These are phyloP conservation scores for Sesia apiformis DNA, from an alignment of 2,888 invertebrate species.

Conservation along the genomic window DNA sequence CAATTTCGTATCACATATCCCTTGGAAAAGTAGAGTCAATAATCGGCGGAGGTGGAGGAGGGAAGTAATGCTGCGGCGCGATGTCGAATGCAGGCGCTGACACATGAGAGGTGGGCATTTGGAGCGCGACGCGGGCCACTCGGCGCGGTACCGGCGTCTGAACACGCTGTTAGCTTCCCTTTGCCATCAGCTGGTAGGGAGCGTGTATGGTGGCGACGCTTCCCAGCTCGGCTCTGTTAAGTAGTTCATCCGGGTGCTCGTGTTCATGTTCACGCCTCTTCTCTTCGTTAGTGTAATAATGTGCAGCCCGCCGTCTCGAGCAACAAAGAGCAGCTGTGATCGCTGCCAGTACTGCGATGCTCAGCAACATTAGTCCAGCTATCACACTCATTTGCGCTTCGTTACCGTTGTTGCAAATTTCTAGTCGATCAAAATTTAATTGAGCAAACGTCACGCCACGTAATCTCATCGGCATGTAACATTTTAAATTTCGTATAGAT, in stretches of 20 bases:
- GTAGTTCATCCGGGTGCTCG: constrained; percentile 54
- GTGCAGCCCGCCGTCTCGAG: constrained; percentile 80
- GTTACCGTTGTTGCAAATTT: constrained; percentile 61
- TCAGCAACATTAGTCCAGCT: constrained; percentile 58
- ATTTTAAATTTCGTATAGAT: constrained; percentile 68
- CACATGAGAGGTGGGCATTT: constrained; percentile 10
- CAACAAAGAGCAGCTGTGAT: constrained; percentile 77
- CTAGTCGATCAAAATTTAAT: constrained; percentile 40
- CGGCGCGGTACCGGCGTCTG: constrained; percentile 17
- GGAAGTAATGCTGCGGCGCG: constrained; percentile 28
- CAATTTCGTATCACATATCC: constrained; percentile 59
- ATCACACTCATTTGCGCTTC: constrained; percentile 74
- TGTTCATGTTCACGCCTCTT: constrained; percentile 60
- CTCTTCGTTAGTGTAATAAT: constrained; percentile 88
- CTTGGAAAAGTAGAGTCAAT: constrained; percentile 21
- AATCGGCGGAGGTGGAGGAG: constrained; percentile 25
- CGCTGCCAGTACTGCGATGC: constrained; percentile 61
- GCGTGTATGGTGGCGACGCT: constrained; percentile 59
- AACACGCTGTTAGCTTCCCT: constrained; percentile 54
- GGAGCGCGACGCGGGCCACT: not conserved
- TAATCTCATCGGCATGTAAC: constrained; percentile 73
- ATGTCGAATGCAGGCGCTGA: constrained; percentile 20
- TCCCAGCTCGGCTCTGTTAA: constrained; percentile 43
- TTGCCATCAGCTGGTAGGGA: constrained; percentile 43
- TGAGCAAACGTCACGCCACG: constrained; percentile 52